phyloP scores from a whole-genome alignment of 2,113 vertebrate genomes.

The Cynopterus brachyotis region DNA sequence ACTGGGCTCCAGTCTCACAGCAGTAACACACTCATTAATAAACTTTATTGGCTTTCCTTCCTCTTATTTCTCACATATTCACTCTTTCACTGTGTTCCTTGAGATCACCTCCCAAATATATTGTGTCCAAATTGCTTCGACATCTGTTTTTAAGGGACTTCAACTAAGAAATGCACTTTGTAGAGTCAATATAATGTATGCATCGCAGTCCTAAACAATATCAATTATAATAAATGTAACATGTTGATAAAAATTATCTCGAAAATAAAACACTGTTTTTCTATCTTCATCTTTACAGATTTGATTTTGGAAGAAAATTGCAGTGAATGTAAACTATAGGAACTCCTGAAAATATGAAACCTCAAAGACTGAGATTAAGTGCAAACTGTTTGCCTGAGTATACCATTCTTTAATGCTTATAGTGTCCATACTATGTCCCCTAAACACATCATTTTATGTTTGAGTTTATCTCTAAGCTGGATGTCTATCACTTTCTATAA shows the following conservation, averaged over 20 bases:
- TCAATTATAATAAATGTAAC: neutral
- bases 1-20: neutral
- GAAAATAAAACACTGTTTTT: neutral
- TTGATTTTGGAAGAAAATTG: neutral
- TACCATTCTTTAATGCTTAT: neutral
- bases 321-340: neutral
- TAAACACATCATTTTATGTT: neutral
- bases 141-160: neutral
- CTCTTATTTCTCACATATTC: neutral
- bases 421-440: neutral
- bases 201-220: neutral
- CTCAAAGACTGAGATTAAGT: neutral
- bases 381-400: neutral
- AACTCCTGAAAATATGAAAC: neutral
- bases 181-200: neutral
- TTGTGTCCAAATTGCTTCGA: neutral
- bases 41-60: neutral
- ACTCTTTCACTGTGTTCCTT: neutral
- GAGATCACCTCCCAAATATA: neutral
- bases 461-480: neutral
- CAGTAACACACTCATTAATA: neutral
- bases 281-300: neutral
- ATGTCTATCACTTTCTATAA: slow-evolving; percentile 46
- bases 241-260: neutral
- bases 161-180: neutral